These are phyloP conservation scores for Limnodromus scolopaceus DNA, from an alignment of 2,797 vertebrate genomes.

Conservation along the genomic window DNA sequence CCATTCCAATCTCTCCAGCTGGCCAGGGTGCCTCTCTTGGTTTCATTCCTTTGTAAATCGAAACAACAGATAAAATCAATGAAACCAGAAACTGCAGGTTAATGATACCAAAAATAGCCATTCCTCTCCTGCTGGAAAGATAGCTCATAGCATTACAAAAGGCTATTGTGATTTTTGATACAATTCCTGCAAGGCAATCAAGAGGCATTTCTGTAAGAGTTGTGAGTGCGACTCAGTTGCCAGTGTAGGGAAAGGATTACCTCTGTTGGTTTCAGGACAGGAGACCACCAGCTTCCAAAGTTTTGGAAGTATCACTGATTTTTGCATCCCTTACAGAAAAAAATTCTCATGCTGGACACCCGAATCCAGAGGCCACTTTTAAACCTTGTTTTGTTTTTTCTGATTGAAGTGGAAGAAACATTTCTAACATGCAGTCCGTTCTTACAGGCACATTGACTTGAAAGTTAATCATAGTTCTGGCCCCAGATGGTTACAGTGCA, in stretches of 20 bases:
- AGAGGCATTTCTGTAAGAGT: not conserved
- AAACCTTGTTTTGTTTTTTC: not conserved
- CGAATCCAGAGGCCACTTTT: not conserved
- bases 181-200: not conserved
- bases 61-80: not conserved
- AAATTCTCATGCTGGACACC: not conserved
- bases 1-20: not conserved
- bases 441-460: not conserved
- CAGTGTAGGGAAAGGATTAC: not conserved
- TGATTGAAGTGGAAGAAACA: not conserved
- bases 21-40: not conserved
- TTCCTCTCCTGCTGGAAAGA: not conserved
- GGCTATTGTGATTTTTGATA: not conserved
- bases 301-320: not conserved
- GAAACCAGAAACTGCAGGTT: not conserved
- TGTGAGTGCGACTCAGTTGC: not conserved
- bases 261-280: not conserved
- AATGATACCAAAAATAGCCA: not conserved
- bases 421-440: not conserved
- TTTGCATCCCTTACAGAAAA: not conserved
- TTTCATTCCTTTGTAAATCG: not conserved
- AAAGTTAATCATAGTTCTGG: constrained; percentile 44
- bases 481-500: constrained; percentile 21
- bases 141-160: not conserved
- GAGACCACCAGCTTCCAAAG: not conserved